Evolutionary conservation across 2,888 invertebrate genomes (phyloP), one percentile per base, ranked within the genome.

Genomic region (Trichogramma evanescens): DNA sequence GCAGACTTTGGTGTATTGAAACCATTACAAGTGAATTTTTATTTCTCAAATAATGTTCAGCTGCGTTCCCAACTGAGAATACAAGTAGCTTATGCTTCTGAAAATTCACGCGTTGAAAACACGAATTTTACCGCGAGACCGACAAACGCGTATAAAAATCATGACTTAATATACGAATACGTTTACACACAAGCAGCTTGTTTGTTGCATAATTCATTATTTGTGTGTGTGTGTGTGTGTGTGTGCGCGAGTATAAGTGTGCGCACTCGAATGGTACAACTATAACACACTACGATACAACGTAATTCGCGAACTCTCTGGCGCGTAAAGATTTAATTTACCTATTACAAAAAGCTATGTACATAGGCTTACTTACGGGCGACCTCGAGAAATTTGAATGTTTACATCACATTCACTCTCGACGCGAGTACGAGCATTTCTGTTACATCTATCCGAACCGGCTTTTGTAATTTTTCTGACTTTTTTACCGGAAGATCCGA

Each of bases 291-390:
- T 13, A 13, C 45, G 50, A 43, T 43, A 49, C 51, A 58, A 56
- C 59, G 59, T 62, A 62, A 63, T 63, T 62, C 55, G 57, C 60
- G 59, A 58, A 65, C 55, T 65, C 65, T 46, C 58, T 62, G 59
- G 63, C 63, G 62, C 63, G 62, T 63, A 63, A 65, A 63, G 59
- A 65, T 65, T 63, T 63, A 62, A 63, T 62, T 63, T 65, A 58
- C 56, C 62, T 56, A 13, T 13, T 13, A 13, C 13, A 43, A 56
- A 61, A 62, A 62, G 57, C 58, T 54, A 41, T 46, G 46, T 50
- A 13, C 13, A 13, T 13, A 13, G 13, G 13, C 13, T 13, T 13
- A 13, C 13, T 13, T 26, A 48, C 42, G 39, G 46, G 54, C 56
- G 62, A 55, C 63, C 63, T 63, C 63, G 63, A 62, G 56, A 64